Conservation (phyloP, 2,888 invertebrate genomes). For the Leptodirus hochenwartii region DNA sequence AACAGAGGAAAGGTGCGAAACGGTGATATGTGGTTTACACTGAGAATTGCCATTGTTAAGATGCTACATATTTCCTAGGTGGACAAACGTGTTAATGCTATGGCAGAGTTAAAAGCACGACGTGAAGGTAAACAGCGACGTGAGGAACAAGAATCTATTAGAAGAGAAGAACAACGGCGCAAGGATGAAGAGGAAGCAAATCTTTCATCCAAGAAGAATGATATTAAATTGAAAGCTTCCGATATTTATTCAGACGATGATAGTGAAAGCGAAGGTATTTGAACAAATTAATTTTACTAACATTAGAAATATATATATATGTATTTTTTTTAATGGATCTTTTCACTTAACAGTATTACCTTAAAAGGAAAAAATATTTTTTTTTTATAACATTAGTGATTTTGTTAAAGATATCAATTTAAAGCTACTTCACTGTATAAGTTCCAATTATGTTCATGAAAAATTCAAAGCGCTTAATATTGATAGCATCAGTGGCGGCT, state of each 20-base stretch:
- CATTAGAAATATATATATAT: too few species aligned
- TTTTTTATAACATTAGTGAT: too few species aligned
- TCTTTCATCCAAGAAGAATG: constrained; percentile 37
- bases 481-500: too few species aligned
- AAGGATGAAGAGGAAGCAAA: constrained; percentile 31
- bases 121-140: constrained; percentile 65
- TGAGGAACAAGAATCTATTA: constrained; percentile 42
- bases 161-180: constrained; percentile 38
- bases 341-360: too few species aligned
- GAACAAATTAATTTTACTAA: too few species aligned
- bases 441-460: too few species aligned
- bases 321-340: too few species aligned
- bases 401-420: too few species aligned
- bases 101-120: constrained; percentile 79
- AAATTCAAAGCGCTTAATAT: too few species aligned
- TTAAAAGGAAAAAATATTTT: too few species aligned
- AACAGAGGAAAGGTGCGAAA: constrained; percentile 45
- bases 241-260: constrained; percentile 93
- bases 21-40: neutral
- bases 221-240: constrained; percentile 74
- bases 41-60: neutral
- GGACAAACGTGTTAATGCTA: constrained; percentile 81
- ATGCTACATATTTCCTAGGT: constrained; percentile 13
- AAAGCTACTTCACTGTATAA: too few species aligned
- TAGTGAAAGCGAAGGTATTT: constrained; percentile 46